Conservation (phyloP, 2,888 invertebrate species). For the Sarcophaga caerulescens region DNA sequence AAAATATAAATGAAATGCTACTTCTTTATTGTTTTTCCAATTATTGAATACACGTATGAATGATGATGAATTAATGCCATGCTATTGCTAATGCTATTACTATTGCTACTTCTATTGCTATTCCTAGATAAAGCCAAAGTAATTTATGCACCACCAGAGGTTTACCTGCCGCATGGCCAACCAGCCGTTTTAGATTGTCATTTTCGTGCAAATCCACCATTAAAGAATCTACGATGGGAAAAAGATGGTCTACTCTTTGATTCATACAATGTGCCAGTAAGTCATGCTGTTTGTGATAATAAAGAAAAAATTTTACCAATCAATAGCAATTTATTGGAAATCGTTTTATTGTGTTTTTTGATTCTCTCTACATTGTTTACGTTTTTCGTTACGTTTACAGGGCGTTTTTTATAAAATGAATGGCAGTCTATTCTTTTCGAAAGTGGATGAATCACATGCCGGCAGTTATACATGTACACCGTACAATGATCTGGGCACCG, state of each 20-base stretch:
- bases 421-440: constrained; percentile 91
- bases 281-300: constrained; percentile 1
- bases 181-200: constrained; percentile 94
- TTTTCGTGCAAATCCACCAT: constrained; percentile 94
- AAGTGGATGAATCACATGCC: constrained; percentile 92
- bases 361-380: not conserved
- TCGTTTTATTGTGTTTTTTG: constrained; percentile 15
- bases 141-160: constrained; percentile 91
- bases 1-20: too few species aligned
- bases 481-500: constrained; percentile 92
- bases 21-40: too few species aligned
- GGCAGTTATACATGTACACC: constrained; percentile 96
- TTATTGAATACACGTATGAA: too few species aligned
- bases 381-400: constrained; percentile 53
- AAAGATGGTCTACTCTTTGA: constrained; percentile 95
- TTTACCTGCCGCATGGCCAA: constrained; percentile 91
- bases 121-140: constrained; percentile 93
- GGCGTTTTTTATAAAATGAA: constrained; percentile 93
- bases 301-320: too few species aligned
- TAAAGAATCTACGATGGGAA: constrained; percentile 95
- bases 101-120: not conserved
- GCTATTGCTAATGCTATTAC: too few species aligned
- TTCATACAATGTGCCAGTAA: constrained; percentile 90
- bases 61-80: too few species aligned
- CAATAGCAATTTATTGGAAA: not conserved